Base-by-base conservation (phyloP, 2,113 vertebrate genomes). In the Orycteropus afer region DNA sequence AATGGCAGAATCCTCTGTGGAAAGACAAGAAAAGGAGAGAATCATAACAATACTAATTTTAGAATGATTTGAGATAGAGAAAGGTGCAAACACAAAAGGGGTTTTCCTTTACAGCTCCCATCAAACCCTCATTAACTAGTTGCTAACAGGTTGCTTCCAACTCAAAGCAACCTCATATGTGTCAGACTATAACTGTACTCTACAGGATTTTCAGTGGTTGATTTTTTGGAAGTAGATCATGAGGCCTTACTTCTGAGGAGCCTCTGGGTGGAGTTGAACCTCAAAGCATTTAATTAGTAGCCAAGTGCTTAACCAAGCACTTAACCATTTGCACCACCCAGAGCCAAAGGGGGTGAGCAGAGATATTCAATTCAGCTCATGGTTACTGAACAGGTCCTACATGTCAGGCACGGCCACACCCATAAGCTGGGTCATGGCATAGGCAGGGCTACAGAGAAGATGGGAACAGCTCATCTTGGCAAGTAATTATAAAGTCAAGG, bases 381-480 rank as follows among this genome's bases (percentile, higher is more conserved):
- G 23, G 61, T 34, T 29, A 13, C 0, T 14, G 71, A 78, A 67
- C 55, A 78, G 22, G 34, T 79, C 59, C 17, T 69, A 1, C 1
- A 4, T 15, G n/a, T 59, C 40, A 73, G 53, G 18, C 67, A 32
- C 47, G 4, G 49, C 37, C 14, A 15, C 1, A 0, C 65, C 37
- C 14, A 0, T 14, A 34, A 2, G 14, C 37, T 10, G 45, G 17
- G 69, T 20, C 9, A 18, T 27, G 71, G 23, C 11, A 6, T 1
- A 0, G 2, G 13, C 49, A 25, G 22, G 40, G 18, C 13, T 2
- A 20, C 55, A 32, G 55, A 5, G 11, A n/a, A 15, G 20, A 22
- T 45, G 13, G 61, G 22, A 76, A 34, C 27, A 8, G 23, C 74
- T 61, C 71, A 9, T 40, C 47, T 65, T 18, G 1, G 2, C 3